Conservation (phyloP, 2,888 invertebrate species). For the Stenodema calcarata region DNA sequence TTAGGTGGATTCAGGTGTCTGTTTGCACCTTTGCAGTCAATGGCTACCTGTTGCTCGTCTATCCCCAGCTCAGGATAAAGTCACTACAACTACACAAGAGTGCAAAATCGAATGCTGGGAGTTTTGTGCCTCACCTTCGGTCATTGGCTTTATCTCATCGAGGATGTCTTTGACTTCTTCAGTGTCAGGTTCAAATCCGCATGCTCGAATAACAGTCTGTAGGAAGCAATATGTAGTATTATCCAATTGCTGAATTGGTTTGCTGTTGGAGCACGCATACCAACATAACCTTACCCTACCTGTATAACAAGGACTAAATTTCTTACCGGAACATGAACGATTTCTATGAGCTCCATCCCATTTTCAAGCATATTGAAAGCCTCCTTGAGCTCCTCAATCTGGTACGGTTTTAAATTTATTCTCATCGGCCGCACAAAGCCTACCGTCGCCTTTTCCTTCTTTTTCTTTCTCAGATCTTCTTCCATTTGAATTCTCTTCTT, state of each 20-base stretch:
- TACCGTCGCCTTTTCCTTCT: not conserved
- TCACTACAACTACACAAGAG: too few relatives aligned
- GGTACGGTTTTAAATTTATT: conserved; percentile 15
- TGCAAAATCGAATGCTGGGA: too few relatives aligned
- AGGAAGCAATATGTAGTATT: not conserved
- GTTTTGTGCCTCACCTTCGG: conserved; percentile 45
- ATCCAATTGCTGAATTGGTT: too few relatives aligned
- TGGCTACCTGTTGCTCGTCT: too few relatives aligned
- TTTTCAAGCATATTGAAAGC: conserved; percentile 22
- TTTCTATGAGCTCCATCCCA: not conserved
- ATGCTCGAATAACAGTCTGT: conserved; percentile 33
- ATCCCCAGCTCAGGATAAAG: too few relatives aligned
- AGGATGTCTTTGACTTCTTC: conserved; percentile 30
- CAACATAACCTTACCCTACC: too few relatives aligned
- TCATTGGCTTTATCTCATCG: not conserved
- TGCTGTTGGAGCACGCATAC: too few relatives aligned
- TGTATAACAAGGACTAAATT: too few relatives aligned
- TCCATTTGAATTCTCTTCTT: not conserved
- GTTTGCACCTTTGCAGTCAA: too few relatives aligned
- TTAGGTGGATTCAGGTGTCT: too few relatives aligned
- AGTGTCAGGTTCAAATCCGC: conserved; percentile 37
- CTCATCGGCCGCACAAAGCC: not conserved
- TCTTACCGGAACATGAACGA: not conserved
- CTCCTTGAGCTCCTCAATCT: conserved; percentile 30
- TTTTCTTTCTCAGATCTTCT: not conserved